Conservation (phyloP, 2,888 invertebrate genomes). For the Colostygia pectinataria region DNA sequence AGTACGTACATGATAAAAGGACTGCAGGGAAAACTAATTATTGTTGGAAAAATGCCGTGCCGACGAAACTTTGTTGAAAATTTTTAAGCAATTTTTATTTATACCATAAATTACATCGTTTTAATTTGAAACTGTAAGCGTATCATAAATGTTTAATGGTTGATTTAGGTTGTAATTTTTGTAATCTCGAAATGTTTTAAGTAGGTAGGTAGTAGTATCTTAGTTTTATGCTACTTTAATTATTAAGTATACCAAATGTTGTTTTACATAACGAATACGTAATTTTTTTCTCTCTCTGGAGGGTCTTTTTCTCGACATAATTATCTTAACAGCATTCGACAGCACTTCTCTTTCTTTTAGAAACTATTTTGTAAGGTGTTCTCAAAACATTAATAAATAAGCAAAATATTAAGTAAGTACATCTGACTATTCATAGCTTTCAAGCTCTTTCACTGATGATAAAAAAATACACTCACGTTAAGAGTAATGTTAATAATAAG, state of each 20-base stretch:
- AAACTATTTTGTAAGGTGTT: too few species aligned
- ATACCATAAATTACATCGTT: conserved; percentile 34
- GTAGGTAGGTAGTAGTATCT: conserved; percentile 9
- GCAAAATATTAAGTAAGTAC: too few species aligned
- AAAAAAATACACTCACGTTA: too few species aligned
- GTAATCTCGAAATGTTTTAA: conserved; percentile 18
- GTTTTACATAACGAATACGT: neutral
- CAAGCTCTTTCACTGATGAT: too few species aligned
- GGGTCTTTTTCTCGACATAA: too few species aligned
- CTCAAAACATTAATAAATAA: too few species aligned
- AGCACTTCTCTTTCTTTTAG: too few species aligned
- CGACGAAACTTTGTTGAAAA: conserved; percentile 33
- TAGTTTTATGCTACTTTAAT: conserved; percentile 17
- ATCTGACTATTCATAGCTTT: too few species aligned
- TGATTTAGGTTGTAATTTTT: conserved; percentile 26
- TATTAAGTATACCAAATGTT: conserved; percentile 1
- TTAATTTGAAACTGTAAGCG: conserved; percentile 36
- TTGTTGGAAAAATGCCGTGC: conserved; percentile 40
- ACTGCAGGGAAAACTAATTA: conserved; percentile 44
- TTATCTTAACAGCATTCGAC: too few species aligned
- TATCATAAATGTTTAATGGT: conserved; percentile 36
- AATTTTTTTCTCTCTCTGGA: too few species aligned
- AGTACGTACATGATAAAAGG: conserved; percentile 32
- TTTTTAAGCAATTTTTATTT: conserved; percentile 43
- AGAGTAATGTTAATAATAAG: too few species aligned